Percentiles rank a stretch among this genome's conserved stretches.
Evolutionary conservation across 2,113 vertebrate genomes (phyloP).

Genomic region (Caracal caracal): DNA sequence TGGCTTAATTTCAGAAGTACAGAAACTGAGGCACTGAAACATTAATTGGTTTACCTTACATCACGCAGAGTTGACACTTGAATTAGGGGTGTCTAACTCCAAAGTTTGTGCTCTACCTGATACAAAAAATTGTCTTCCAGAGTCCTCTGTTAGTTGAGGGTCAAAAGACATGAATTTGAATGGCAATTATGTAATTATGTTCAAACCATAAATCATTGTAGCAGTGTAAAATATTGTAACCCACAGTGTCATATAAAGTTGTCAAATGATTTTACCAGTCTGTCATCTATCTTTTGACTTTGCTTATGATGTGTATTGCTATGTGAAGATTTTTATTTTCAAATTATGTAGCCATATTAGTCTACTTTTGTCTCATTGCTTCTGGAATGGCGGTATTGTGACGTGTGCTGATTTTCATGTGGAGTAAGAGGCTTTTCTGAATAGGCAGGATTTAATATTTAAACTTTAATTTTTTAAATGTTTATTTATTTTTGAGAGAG

Average conservation of each 20-base stretch:
- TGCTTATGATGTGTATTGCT: neutral
- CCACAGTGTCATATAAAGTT: neutral
- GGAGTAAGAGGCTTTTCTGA: neutral
- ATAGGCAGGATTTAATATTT: neutral
- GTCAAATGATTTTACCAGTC: neutral
- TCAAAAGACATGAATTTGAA: neutral
- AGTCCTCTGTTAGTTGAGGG: neutral
- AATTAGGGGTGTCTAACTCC: neutral
- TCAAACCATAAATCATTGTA: neutral
- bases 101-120: neutral
- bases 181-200: neutral
- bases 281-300: neutral
- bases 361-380: neutral
- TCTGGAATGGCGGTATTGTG: neutral
- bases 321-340: neutral
- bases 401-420: neutral
- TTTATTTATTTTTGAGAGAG: too few species aligned
- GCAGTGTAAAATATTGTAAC: neutral
- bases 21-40: neutral
- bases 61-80: neutral
- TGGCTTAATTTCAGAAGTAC: neutral
- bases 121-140: neutral
- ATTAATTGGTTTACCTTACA: neutral
- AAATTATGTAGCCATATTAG: neutral
- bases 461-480: neutral